phyloP scores from a whole-genome alignment of 2,888 invertebrate species.

The Scaptomyza caliginosa region DNA sequence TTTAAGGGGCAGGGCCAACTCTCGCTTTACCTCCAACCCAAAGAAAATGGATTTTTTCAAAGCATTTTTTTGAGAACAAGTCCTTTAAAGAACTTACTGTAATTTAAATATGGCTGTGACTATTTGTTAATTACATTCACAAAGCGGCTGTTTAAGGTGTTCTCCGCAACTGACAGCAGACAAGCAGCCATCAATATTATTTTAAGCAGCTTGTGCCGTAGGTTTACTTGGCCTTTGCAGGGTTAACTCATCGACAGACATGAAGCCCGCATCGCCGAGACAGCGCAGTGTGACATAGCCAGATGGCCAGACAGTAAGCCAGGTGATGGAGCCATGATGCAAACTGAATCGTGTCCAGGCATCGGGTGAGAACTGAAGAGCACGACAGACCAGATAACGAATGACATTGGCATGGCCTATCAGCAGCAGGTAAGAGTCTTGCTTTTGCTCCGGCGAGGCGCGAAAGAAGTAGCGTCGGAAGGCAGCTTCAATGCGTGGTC shows the following conservation, averaged over 20 bases:
- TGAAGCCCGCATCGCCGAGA: slow-evolving; percentile 95
- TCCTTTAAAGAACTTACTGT: not conserved
- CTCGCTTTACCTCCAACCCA: no score
- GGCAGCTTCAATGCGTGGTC: slow-evolving; percentile 97
- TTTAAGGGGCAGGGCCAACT: no score
- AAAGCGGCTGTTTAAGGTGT: not conserved
- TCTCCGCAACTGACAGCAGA: not conserved
- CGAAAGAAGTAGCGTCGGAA: slow-evolving; percentile 97
- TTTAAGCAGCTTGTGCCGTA: not conserved
- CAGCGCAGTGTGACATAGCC: slow-evolving; percentile 93
- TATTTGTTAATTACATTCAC: not conserved
- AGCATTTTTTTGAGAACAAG: not conserved
- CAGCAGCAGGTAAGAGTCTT: slow-evolving; percentile 93
- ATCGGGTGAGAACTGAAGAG: slow-evolving; percentile 97
- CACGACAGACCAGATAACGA: slow-evolving; percentile 95
- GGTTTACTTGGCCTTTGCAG: slow-evolving; percentile 82
- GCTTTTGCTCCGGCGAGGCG: slow-evolving; percentile 90
- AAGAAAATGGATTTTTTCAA: no score
- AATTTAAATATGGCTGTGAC: not conserved
- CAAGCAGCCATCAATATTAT: not conserved
- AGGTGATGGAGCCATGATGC: slow-evolving; percentile 96
- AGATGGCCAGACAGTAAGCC: slow-evolving; percentile 92
- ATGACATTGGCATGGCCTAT: slow-evolving; percentile 99
- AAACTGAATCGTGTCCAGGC: slow-evolving; percentile 97
- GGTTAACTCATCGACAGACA: slow-evolving; percentile 90